Evolutionary conservation across 2,888 invertebrate species (phyloP), one percentile per base, ranked within the genome.

Genomic region (Pteria penguin): DNA sequence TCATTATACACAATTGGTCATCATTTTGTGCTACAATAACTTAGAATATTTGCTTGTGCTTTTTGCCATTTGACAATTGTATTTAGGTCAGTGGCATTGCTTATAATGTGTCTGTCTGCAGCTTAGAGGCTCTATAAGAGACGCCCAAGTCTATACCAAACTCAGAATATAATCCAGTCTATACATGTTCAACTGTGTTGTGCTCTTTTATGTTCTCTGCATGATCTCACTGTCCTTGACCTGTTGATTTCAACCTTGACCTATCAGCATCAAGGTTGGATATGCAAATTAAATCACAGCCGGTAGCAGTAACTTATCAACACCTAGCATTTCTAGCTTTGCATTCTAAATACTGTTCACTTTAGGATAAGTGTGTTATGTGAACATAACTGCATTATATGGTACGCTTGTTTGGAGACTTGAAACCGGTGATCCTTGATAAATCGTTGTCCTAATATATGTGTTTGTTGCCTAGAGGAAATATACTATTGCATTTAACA

Each of bases 101-200:
- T 76, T 54, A 66, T 52, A 61, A 60, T 76, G 71, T 76, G 75
- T 76, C 32, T 76, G 71, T 76, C 71, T 71, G 71, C 69, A 60
- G 61, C 63, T 71, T 60, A 60, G 60, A 71, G 75, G 69, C 75
- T 76, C 75, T 76, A 63, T 67, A 76, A 76, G 75, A 76, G 75
- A 76, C 58, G 75, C 75, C 71, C 58, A 67, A 67, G 33, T 73
- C 63, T 69, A 71, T 71, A 76, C 71, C 65, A 62, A 71, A 57
- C 66, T 71, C 66, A 71, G 71, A 71, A 67, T 71, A 76, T 71
- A 71, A 76, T 72, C 75, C 71, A 71, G 60, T 71, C 71, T 76
- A 76, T 69, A 76, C 63, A 69, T 67, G 63, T 54, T 67, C 32
- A 68, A 76, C 54, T 67, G 75, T 76, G 75, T 76, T 76, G 75